Percentiles rank a stretch among this genome's conserved stretches.
Conservation (phyloP, 2,797 vertebrate genomes). For the Gila robusta region DNA sequence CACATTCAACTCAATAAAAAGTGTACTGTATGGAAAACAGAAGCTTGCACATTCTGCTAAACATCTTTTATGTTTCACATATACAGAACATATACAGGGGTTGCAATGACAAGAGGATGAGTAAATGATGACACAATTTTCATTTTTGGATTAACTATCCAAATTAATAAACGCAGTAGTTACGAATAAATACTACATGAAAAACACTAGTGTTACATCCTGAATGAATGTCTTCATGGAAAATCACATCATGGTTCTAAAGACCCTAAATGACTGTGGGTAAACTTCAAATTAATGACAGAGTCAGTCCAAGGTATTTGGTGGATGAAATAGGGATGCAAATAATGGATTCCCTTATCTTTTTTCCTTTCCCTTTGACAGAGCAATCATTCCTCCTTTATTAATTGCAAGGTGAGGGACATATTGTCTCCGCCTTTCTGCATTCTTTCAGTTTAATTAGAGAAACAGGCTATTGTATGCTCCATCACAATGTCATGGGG, state of each 20-base stretch:
- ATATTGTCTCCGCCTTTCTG: constrained; percentile 61
- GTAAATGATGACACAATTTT: background rate
- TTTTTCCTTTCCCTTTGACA: constrained; percentile 51
- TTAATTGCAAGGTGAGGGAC: constrained; percentile 66
- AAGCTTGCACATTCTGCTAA: background rate
- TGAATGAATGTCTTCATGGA: constrained; percentile 16
- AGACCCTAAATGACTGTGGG: constrained; percentile 46
- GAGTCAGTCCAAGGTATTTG: constrained; percentile 54
- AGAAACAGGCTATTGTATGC: constrained; percentile 31
- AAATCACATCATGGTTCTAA: constrained; percentile 24
- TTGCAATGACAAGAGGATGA: background rate
- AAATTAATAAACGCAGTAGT: background rate
- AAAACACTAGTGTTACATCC: background rate
- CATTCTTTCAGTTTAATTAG: constrained; percentile 41
- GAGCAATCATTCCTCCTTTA: constrained; percentile 57
- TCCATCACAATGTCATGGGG: constrained; percentile 30
- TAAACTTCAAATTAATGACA: constrained; percentile 61
- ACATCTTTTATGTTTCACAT: background rate
- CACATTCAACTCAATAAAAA: background rate
- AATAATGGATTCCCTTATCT: constrained; percentile 69
- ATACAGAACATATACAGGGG: background rate
- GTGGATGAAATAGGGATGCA: constrained; percentile 59
- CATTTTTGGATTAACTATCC: background rate
- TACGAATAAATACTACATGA: background rate
- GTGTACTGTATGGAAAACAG: background rate